phyloP scores from a whole-genome alignment of 1,140 invertebrate species.

The Saxidomus purpurata region DNA sequence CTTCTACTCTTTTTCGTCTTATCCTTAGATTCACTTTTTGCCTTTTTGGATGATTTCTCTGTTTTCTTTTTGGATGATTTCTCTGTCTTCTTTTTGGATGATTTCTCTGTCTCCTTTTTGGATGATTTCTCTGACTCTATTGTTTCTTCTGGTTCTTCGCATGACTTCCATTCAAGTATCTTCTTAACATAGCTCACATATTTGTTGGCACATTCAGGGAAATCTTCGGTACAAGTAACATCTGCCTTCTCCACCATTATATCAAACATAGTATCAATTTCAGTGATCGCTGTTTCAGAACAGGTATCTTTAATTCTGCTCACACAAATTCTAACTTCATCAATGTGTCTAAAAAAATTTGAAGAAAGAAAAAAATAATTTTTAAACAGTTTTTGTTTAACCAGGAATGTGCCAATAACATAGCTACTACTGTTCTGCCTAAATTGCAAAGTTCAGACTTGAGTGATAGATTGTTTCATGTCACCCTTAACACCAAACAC shows the following conservation, averaged over 20 bases:
- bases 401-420: no score
- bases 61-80: not conserved
- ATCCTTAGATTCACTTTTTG: not conserved
- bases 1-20: not conserved
- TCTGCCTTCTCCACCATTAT: not conserved
- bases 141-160: not conserved
- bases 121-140: not conserved
- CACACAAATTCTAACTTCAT: conserved; percentile 19
- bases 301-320: not conserved
- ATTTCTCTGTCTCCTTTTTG: not conserved
- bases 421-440: no score
- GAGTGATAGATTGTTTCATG: no score
- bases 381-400: no score
- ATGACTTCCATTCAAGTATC: conserved; percentile 29
- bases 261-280: not conserved
- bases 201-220: not conserved
- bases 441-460: no score
- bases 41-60: not conserved
- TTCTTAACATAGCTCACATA: conserved; percentile 2
- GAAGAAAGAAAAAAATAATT: no score
- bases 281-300: not conserved
- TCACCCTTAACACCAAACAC: no score
- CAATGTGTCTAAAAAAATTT: conserved; percentile 46
- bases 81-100: not conserved
- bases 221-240: conserved; percentile 35